Evolutionary conservation across 2,797 vertebrate genomes (phyloP).

Genomic region (Cetoscarus ocellatus): DNA sequence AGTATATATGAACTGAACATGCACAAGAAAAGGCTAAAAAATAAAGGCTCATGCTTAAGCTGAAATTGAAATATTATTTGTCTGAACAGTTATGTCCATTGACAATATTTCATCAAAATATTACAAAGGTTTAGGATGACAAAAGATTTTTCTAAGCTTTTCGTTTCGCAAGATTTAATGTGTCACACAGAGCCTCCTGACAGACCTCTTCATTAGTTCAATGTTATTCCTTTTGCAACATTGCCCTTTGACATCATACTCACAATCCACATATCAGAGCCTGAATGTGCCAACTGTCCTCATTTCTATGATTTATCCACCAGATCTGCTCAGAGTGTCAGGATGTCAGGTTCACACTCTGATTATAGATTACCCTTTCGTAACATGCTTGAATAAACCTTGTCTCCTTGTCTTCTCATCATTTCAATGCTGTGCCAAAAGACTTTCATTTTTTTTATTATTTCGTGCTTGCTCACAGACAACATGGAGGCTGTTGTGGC

Average conservation of each 20-base stretch:
- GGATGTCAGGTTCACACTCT: slow-evolving; percentile 56
- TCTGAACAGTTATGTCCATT: no score
- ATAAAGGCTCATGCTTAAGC: no score
- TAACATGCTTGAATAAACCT: slow-evolving; percentile 67
- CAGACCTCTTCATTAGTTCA: slow-evolving; percentile 37
- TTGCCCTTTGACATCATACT: slow-evolving; percentile 37
- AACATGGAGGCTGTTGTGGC: slow-evolving; percentile 73
- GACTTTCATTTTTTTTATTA: slow-evolving; percentile 30
- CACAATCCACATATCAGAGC: slow-evolving; percentile 39
- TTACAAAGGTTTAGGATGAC: no score
- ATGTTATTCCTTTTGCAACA: slow-evolving; percentile 19
- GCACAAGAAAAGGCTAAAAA: no score
- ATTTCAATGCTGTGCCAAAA: slow-evolving; percentile 48
- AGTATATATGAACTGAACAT: no score
- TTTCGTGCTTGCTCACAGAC: slow-evolving; percentile 49
- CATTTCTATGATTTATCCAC: slow-evolving; percentile 72
- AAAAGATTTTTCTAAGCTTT: neutral
- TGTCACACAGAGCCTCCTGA: slow-evolving; percentile 2
- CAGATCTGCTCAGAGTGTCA: slow-evolving; percentile 61
- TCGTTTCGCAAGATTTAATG: neutral
- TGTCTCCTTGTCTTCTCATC: slow-evolving; percentile 65
- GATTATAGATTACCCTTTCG: slow-evolving; percentile 80
- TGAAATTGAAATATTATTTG: no score
- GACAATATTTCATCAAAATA: no score
- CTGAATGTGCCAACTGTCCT: slow-evolving; percentile 43